A percentile compares a stretch with the other conserved stretches of the same genome.
phyloP scores from a whole-genome alignment of 1,140 invertebrate species.

The Bombus huntii region DNA sequence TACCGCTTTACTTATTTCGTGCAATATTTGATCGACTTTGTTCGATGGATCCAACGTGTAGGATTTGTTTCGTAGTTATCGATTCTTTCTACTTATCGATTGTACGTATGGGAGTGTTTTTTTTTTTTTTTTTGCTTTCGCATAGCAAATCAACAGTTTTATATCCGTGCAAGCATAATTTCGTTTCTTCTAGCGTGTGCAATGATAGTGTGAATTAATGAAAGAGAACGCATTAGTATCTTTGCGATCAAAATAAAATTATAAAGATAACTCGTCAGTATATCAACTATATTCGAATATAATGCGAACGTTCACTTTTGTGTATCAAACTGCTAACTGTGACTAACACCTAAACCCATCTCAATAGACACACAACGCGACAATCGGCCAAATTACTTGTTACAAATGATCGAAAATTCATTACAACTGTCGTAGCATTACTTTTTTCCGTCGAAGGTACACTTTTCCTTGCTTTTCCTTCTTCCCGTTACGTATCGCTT shows the following conservation, averaged over 20 bases:
- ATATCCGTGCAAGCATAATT: constrained; percentile 23
- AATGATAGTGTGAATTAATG: constrained; percentile 12
- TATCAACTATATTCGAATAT: neutral
- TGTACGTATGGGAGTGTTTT: constrained; percentile 40
- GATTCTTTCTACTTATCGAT: constrained; percentile 2
- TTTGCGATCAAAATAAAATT: neutral
- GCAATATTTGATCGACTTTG: neutral
- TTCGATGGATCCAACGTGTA: neutral
- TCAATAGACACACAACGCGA: constrained; percentile 76
- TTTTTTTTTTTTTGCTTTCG: neutral
- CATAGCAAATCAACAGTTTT: neutral
- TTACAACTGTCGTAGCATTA: neutral
- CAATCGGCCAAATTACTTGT: constrained; percentile 67
- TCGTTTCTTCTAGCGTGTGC: constrained; percentile 2
- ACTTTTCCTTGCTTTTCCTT: neutral
- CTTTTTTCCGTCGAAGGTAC: neutral
- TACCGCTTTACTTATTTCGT: neutral
- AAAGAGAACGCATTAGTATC: neutral
- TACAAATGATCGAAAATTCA: constrained; percentile 14
- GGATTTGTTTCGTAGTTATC: neutral
- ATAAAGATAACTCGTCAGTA: neutral
- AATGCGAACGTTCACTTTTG: constrained; percentile 12
- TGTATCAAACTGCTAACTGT: constrained; percentile 39
- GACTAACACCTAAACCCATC: constrained; percentile 59
- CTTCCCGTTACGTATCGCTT: neutral